A percentile compares a stretch with the other conserved stretches of the same genome.
Conservation (phyloP, 2,888 invertebrate genomes). For the Tholera decimalis region DNA sequence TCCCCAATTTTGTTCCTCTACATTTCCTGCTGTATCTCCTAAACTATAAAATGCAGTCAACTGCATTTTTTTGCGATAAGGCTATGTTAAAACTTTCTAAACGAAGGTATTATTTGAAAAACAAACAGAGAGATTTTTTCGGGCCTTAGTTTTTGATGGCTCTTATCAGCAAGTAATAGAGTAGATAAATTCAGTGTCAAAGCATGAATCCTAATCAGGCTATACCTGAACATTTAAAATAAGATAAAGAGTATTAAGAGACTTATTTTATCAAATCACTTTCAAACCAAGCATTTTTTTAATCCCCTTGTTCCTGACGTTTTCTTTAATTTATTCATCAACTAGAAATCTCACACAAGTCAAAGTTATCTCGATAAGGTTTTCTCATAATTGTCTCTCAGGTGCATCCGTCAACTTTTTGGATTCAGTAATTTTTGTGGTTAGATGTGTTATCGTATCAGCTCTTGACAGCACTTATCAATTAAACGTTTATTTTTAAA, state of each 20-base stretch:
- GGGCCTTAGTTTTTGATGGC: background rate
- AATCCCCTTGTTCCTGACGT: constrained; percentile 64
- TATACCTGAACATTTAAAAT: constrained; percentile 3
- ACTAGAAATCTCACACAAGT: background rate
- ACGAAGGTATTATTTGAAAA: constrained; percentile 14
- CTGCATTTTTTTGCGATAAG: constrained; percentile 66
- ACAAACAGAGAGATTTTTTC: background rate
- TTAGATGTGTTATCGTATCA: constrained; percentile 16
- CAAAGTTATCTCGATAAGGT: constrained; percentile 38
- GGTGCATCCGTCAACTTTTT: background rate
- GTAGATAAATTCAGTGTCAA: constrained; percentile 20
- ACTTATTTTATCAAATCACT: constrained; percentile 43
- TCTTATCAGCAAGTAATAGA: constrained; percentile 28
- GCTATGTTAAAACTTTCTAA: constrained; percentile 56
- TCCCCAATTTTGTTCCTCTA: constrained; percentile 77
- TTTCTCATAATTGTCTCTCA: constrained; percentile 37
- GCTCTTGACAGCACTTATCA: constrained; percentile 25
- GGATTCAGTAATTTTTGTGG: background rate
- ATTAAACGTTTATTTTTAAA: constrained; percentile 35
- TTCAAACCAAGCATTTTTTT: constrained; percentile 23
- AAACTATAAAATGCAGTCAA: constrained; percentile 32
- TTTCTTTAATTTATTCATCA: constrained; percentile 44
- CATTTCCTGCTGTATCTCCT: constrained; percentile 64
- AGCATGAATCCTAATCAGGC: constrained; percentile 21
- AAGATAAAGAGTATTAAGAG: constrained; percentile 36